Percentiles rank a stretch among this genome's conserved stretches.
phyloP scores from a whole-genome alignment of 2,113 vertebrate species.

The Rhabdornis inornatus region DNA sequence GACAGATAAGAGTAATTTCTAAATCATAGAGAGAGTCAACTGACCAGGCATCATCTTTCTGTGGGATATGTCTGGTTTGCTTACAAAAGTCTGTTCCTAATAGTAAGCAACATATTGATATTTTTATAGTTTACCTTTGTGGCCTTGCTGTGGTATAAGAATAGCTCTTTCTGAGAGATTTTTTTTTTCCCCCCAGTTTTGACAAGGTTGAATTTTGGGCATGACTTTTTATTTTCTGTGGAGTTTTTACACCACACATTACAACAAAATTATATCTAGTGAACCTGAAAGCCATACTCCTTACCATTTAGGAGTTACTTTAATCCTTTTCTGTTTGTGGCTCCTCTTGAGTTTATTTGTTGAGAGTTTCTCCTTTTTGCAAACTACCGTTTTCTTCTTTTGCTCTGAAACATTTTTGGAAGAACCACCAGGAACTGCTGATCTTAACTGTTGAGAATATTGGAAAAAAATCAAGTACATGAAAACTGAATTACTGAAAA shows the following conservation, averaged over 20 bases:
- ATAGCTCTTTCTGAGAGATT: not conserved
- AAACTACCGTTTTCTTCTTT: constrained; percentile 19
- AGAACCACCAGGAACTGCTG: not conserved
- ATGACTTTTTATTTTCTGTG: not conserved
- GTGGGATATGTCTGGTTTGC: not conserved
- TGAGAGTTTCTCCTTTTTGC: constrained; percentile 36
- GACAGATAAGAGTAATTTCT: not conserved
- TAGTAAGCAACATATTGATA: not conserved
- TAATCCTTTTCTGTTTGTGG: constrained; percentile 61
- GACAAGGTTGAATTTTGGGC: not conserved
- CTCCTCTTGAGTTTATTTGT: constrained; percentile 37
- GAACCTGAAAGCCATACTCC: not conserved
- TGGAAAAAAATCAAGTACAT: not conserved
- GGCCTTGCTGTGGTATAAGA: not conserved
- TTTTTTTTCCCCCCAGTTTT: accelerated
- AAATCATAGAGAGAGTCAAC: not conserved
- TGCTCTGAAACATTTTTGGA: constrained; percentile 30
- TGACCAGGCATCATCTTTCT: not conserved
- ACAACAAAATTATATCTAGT: not conserved
- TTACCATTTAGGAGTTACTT: constrained; percentile 66
- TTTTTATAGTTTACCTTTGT: not conserved
- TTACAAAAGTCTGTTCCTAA: not conserved
- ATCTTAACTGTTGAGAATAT: constrained; percentile 52
- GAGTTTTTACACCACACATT: not conserved
- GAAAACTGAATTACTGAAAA: not conserved